Conservation (phyloP, 2,888 invertebrate genomes). For the Eristalis arbustorum region DNA sequence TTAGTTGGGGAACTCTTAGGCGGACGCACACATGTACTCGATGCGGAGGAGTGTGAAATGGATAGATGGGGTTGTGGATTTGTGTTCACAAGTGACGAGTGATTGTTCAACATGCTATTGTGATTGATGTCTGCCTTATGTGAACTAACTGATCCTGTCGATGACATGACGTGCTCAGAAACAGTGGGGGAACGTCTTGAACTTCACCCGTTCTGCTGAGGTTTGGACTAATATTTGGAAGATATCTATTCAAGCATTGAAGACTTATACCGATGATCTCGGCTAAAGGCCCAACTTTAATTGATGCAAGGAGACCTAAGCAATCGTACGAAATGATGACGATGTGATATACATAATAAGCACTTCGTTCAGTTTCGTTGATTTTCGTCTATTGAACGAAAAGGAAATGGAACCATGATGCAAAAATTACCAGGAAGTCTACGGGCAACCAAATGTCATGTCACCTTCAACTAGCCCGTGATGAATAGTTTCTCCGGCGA, state of each 20-base stretch:
- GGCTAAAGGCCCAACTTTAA: too few species aligned
- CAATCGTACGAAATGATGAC: too few species aligned
- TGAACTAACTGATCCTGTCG: not conserved
- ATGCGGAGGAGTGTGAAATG: not conserved
- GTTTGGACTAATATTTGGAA: too few species aligned
- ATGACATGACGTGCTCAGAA: not conserved
- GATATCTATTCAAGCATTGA: too few species aligned
- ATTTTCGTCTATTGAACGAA: too few species aligned
- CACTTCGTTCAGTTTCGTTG: too few species aligned
- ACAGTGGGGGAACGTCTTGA: not conserved
- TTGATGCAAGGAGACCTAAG: too few species aligned
- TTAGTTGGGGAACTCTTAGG: not conserved
- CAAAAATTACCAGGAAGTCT: not conserved
- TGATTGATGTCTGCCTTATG: not conserved
- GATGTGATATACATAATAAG: too few species aligned
- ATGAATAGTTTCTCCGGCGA: not conserved
- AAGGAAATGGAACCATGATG: too few species aligned
- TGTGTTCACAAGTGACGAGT: not conserved
- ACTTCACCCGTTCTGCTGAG: not conserved
- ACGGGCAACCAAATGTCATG: not conserved
- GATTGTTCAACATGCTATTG: not conserved
- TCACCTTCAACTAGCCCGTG: not conserved
- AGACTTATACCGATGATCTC: too few species aligned
- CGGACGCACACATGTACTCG: too few species aligned
- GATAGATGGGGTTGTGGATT: not conserved